These are phyloP conservation scores for Kryptolebias marmoratus DNA, from an alignment of 2,113 vertebrate species.

Conservation along the genomic window DNA sequence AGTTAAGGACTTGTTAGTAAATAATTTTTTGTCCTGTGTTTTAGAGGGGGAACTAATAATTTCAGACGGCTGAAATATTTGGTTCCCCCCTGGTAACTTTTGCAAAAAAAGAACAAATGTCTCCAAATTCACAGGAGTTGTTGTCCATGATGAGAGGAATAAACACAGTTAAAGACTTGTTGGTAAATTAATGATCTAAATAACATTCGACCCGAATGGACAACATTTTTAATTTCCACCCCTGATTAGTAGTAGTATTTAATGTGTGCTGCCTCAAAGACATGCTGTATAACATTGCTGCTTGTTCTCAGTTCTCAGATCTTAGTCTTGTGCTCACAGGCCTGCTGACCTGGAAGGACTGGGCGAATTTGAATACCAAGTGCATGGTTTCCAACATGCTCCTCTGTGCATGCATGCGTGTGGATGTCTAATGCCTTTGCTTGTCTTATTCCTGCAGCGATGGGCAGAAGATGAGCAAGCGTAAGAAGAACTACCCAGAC, in stretches of 20 bases:
- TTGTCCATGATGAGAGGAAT: too few species aligned
- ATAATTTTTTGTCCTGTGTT: too few species aligned
- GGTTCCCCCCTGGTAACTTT: too few species aligned
- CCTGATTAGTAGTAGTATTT: background rate
- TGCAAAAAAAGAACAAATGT: too few species aligned
- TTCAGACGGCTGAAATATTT: too few species aligned
- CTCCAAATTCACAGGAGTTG: too few species aligned
- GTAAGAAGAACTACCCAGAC: slow-evolving; percentile 99
- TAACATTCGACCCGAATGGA: too few species aligned
- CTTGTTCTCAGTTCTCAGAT: slow-evolving; percentile 56
- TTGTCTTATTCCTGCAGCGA: slow-evolving; percentile 82
- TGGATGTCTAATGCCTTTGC: slow-evolving; percentile 47
- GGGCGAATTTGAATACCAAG: slow-evolving; percentile 67
- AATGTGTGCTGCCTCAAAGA: slow-evolving; percentile 44
- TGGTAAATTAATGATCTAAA: too few species aligned
- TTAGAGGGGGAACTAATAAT: too few species aligned
- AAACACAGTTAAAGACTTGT: too few species aligned
- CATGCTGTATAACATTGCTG: slow-evolving; percentile 31
- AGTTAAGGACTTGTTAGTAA: too few species aligned
- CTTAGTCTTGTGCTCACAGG: slow-evolving; percentile 50
- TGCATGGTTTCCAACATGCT: slow-evolving; percentile 58
- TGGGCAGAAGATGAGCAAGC: slow-evolving; percentile 99
- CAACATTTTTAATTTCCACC: too few species aligned
- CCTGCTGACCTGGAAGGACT: slow-evolving; percentile 76
- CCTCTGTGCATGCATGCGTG: slow-evolving; percentile 42